These are phyloP conservation scores for Origma solitaria DNA, from an alignment of 2,113 vertebrate genomes.

Conservation along the genomic window DNA sequence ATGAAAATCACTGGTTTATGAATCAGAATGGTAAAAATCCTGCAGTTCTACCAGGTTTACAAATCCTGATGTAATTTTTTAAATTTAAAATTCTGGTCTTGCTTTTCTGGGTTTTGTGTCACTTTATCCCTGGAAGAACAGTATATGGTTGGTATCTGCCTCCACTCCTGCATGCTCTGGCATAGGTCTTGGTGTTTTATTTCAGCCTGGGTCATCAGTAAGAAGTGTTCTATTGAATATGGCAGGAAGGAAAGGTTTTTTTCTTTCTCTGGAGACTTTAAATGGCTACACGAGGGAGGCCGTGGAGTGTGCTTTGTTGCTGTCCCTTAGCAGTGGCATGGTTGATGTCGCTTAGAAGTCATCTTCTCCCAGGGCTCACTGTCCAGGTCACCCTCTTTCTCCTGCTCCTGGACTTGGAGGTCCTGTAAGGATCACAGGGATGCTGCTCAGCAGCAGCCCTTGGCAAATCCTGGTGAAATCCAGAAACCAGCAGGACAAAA, in stretches of 20 bases:
- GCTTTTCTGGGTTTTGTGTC: neutral
- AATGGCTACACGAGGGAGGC: neutral
- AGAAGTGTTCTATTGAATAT: neutral
- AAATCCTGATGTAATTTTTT: slow-evolving; percentile 22
- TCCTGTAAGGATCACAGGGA: neutral
- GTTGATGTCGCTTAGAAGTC: neutral
- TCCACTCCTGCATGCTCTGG: neutral
- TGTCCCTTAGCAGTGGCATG: neutral
- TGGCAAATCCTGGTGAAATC: neutral
- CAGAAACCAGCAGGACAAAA: neutral
- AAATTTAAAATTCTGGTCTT: neutral
- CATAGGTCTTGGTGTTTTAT: neutral
- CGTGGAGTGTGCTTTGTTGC: neutral
- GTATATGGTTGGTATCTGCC: neutral
- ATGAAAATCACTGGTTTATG: slow-evolving; percentile 36
- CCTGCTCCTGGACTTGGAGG: neutral
- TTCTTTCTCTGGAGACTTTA: neutral
- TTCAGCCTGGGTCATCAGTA: neutral
- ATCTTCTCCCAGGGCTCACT: neutral
- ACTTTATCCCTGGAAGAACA: neutral
- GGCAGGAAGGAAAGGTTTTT: neutral
- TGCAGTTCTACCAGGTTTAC: slow-evolving; percentile 1
- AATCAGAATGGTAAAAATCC: slow-evolving; percentile 24
- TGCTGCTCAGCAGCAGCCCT: neutral
- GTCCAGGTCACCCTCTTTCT: neutral